phyloP scores from a whole-genome alignment of 2,797 vertebrate species.

The Pseudotriccus pelzelni region DNA sequence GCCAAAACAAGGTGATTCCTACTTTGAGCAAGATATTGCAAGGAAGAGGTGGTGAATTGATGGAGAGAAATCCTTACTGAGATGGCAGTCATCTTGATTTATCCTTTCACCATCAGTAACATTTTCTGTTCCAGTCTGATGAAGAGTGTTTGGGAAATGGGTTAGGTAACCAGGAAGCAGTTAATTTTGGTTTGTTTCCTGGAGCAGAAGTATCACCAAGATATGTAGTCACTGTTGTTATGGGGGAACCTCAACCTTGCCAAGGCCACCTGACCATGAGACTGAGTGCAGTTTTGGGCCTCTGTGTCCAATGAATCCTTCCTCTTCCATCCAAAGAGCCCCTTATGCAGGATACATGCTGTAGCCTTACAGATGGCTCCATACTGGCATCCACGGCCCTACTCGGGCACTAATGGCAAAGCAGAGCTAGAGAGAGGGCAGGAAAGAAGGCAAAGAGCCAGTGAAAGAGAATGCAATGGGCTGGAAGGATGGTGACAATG shows the following conservation, averaged over 20 bases:
- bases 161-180: not conserved
- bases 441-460: not conserved
- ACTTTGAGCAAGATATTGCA: not conserved
- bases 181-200: not conserved
- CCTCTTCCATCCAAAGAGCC: not conserved
- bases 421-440: not conserved
- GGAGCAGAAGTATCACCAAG: not conserved
- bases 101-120: not conserved
- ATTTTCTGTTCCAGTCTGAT: not conserved
- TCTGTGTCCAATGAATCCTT: accelerated
- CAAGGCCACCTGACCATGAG: not conserved
- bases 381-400: not conserved
- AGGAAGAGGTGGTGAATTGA: not conserved
- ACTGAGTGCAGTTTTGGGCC: not conserved
- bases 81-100: not conserved
- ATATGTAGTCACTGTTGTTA: not conserved
- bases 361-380: not conserved
- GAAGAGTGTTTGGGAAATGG: not conserved
- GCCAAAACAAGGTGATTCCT: not conserved
- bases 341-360: accelerated
- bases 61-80: not conserved
- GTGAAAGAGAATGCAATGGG: not conserved
- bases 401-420: accelerated
- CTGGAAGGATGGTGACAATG: not conserved
- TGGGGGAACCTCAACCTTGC: not conserved